These are phyloP conservation scores for Apis cerana DNA, from an alignment of 1,140 invertebrate species.

Conservation along the genomic window DNA sequence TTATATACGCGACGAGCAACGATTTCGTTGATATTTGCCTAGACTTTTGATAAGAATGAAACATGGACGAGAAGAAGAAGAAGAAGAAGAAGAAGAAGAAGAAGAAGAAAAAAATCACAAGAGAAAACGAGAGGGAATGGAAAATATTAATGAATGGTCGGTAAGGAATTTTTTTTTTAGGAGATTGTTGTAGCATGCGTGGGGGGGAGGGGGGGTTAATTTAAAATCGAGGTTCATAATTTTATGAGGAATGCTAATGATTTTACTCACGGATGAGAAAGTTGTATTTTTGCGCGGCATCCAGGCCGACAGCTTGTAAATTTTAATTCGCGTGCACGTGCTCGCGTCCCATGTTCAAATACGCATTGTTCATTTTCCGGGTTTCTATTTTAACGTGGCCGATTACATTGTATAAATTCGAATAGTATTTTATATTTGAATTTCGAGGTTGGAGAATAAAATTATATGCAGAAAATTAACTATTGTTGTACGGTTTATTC, in stretches of 20 bases:
- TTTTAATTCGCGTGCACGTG: constrained; percentile 33
- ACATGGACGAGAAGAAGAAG: too few relatives aligned
- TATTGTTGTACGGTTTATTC: background rate
- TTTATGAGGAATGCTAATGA: constrained; percentile 28
- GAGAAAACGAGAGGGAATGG: too few relatives aligned
- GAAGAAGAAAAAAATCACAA: background rate
- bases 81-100: too few relatives aligned
- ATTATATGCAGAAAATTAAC: constrained; percentile 49
- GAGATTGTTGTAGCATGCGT: background rate
- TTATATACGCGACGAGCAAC: background rate
- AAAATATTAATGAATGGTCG: background rate
- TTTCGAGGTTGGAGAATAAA: constrained; percentile 58
- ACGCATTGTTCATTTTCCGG: constrained; percentile 41
- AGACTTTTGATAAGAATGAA: background rate
- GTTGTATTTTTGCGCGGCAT: constrained; percentile 16
- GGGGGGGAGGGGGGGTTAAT: background rate
- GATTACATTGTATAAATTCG: constrained; percentile 60
- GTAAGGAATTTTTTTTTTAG: background rate
- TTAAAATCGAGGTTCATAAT: constrained; percentile 12
- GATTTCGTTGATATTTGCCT: background rate
- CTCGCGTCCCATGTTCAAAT: constrained; percentile 4
- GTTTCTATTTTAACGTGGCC: constrained; percentile 41
- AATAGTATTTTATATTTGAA: constrained; percentile 57
- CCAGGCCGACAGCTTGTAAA: constrained; percentile 35
- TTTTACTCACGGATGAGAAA: constrained; percentile 23